Evolutionary conservation across 2,797 vertebrate genomes (phyloP), one percentile per base, ranked within the genome.

Genomic region (Xerus rutilus): DNA sequence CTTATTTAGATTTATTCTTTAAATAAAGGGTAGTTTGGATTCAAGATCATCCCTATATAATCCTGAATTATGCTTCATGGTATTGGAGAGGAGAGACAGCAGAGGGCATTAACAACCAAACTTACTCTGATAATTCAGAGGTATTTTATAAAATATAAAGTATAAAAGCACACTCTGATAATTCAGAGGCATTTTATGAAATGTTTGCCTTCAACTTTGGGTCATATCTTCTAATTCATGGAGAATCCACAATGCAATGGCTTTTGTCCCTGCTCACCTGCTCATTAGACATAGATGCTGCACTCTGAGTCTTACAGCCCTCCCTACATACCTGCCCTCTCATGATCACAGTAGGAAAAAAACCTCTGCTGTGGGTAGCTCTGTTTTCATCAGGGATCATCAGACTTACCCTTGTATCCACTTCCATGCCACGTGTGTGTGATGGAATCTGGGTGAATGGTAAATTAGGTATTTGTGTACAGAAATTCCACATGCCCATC

Each of bases 1-100:
- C 28, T 10, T 91, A 18, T 82, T 52, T 57, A 85, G 17, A 64
- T 70, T 94, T 70, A 52, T 25, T 82, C 91, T 65, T 93, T 91
- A 28, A 76, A 87, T 39, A 52, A 90, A 59, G 69, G 62, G 17
- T 57, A 39, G 23, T 72, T 14, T 74, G 59, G 20, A 47, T 35
- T 62, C 65, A 59, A 59, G 8, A 59, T 67, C 20, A 86, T 39
- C 20, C 39, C 23, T 79, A 14, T 49, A 3, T 79, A 70, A 89
- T 45, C n/a, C 11, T 54, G 30, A 30, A 52, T 64, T 17, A 21
- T 65, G 25, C 7, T 5, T 5, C 14, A 47, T 67, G n/a, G n/a
- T 13, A 64, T 32, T 20, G 4, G 14, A 73, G 30, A 7, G 30
- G 32, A 74, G 47, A 7, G 8, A 23, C 23, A 23, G 20, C 67